Conservation (phyloP, 2,888 invertebrate species). For the Cryptophagus acutangulus region DNA sequence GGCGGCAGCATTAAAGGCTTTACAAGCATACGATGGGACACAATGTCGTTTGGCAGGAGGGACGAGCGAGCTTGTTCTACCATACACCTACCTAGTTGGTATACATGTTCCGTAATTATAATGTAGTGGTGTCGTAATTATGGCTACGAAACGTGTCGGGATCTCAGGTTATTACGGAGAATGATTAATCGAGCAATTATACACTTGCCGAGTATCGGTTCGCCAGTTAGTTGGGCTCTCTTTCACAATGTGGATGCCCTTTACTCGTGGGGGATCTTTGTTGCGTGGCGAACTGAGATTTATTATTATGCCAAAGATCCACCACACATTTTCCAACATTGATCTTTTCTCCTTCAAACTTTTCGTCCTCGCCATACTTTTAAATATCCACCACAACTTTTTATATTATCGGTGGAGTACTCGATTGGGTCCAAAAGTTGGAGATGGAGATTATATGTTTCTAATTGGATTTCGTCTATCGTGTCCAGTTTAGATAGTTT, state of each 20-base stretch:
- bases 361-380: constrained; percentile 7
- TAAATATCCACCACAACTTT: too few species aligned
- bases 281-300: constrained; percentile 24
- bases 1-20: constrained; percentile 31
- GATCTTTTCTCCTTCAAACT: constrained; percentile 32
- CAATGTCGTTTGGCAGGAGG: constrained; percentile 18
- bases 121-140: constrained; percentile 32
- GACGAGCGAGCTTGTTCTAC: too few species aligned
- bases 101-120: constrained; percentile 27
- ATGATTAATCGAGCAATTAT: constrained; percentile 35
- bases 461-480: too few species aligned
- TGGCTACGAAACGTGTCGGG: constrained; percentile 29
- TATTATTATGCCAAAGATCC: constrained; percentile 31
- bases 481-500: too few species aligned
- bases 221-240: constrained; percentile 29
- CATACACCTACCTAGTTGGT: constrained; percentile 12
- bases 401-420: too few species aligned
- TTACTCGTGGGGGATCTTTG: constrained; percentile 30
- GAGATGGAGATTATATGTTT: too few species aligned
- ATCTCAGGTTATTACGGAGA: constrained; percentile 30
- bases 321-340: constrained; percentile 35
- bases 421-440: too few species aligned
- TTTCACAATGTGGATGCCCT: too few species aligned
- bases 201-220: constrained; percentile 34
- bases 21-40: constrained; percentile 21